phyloP scores from a whole-genome alignment of 2,797 vertebrate genomes.

The Acanthurus lineatus region DNA sequence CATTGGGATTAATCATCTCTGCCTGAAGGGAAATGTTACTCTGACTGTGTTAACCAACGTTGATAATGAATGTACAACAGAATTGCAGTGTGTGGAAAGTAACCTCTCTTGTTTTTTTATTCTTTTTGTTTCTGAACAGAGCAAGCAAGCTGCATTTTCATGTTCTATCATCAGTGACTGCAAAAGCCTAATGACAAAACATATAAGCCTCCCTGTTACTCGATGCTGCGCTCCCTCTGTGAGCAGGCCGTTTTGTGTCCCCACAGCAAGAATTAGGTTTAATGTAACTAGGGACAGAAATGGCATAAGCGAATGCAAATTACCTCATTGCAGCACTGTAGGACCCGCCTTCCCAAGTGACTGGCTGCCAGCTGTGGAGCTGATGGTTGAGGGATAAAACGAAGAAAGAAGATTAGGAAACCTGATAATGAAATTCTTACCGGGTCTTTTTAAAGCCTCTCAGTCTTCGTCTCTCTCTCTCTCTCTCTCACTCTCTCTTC shows the following conservation, averaged over 20 bases:
- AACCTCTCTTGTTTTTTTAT: background rate
- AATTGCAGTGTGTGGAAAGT: background rate
- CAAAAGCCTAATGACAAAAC: constrained; percentile 1
- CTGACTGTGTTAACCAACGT: background rate
- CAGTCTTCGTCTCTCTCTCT: constrained; percentile 19
- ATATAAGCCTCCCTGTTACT: background rate
- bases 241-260: constrained; percentile 1
- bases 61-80: background rate
- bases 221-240: background rate
- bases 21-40: background rate
- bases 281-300: constrained; percentile 24
- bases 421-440: constrained; percentile 69
- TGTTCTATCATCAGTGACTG: constrained; percentile 3
- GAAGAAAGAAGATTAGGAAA: constrained; percentile 67
- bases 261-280: background rate
- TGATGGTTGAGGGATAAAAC: constrained; percentile 61
- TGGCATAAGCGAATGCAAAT: constrained; percentile 43
- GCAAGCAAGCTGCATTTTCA: background rate
- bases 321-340: constrained; percentile 38
- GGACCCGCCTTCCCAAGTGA: constrained; percentile 12
- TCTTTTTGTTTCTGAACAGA: background rate
- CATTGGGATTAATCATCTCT: background rate
- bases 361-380: constrained; percentile 51
- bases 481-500: constrained; percentile 21
- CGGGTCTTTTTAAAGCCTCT: constrained; percentile 66